Evolutionary conservation across 1,140 invertebrate species (phyloP).

Genomic region (Meloidogyne floridensis): DNA sequence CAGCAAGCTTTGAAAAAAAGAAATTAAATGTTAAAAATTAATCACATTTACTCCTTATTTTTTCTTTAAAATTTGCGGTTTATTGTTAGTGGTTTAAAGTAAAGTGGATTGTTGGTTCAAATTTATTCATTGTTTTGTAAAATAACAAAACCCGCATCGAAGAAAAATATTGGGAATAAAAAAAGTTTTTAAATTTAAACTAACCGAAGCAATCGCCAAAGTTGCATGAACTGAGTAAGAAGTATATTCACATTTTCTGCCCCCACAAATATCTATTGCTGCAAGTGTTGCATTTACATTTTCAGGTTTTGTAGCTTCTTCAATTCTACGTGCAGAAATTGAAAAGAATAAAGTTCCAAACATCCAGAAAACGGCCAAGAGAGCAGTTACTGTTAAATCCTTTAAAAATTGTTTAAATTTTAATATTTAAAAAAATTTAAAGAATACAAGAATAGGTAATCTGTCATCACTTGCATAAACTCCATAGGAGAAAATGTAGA

Average conservation of each 20-base stretch:
- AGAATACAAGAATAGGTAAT: constrained; percentile 44
- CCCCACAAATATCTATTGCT: constrained; percentile 31
- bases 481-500: constrained; percentile 53
- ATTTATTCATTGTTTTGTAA: background rate
- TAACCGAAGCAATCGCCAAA: constrained; percentile 45
- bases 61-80: background rate
- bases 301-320: constrained; percentile 39
- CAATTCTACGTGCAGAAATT: constrained; percentile 29
- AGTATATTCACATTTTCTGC: constrained; percentile 2
- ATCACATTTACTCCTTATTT: background rate
- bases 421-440: background rate
- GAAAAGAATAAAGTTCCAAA: constrained; percentile 49
- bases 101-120: background rate
- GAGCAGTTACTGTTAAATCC: constrained; percentile 51
- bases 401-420: constrained; percentile 21
- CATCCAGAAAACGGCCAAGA: constrained; percentile 52
- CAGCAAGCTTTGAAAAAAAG: constrained; percentile 47
- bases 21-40: constrained; percentile 19
- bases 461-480: constrained; percentile 47
- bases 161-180: background rate
- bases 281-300: constrained; percentile 34
- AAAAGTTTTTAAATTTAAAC: background rate
- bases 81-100: too few relatives aligned
- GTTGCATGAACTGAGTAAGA: constrained; percentile 38
- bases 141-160: too few relatives aligned